Percentiles rank a stretch among this genome's conserved stretches.
phyloP scores from a whole-genome alignment of 2,888 invertebrate genomes.

The Ophraella communa region DNA sequence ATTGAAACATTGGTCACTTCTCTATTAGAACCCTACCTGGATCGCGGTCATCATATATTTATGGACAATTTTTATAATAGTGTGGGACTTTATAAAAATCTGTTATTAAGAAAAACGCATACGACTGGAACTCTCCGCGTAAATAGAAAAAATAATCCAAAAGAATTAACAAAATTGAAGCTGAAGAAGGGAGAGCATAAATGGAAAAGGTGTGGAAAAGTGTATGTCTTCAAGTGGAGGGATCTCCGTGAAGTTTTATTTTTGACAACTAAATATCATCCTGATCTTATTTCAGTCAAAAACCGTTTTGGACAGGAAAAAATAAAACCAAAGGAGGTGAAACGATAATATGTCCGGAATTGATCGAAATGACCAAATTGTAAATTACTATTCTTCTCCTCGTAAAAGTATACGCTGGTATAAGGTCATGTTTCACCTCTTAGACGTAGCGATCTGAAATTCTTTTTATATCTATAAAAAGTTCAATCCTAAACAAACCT shows the following conservation, averaged over 20 bases:
- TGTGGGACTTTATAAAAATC: slow-evolving; percentile 25
- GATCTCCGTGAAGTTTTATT: slow-evolving; percentile 35
- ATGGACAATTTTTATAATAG: no score
- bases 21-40: slow-evolving; percentile 13
- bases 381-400: slow-evolving; percentile 27
- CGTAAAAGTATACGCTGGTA: slow-evolving; percentile 26
- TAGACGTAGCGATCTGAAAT: neutral
- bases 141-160: slow-evolving; percentile 30
- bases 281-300: slow-evolving; percentile 23
- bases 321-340: slow-evolving; percentile 17
- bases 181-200: slow-evolving; percentile 25
- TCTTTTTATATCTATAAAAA: neutral
- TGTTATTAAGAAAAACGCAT: slow-evolving; percentile 27
- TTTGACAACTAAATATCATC: slow-evolving; percentile 39
- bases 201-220: slow-evolving; percentile 20
- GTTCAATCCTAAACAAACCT: neutral
- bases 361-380: slow-evolving; percentile 34
- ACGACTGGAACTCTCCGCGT: slow-evolving; percentile 29
- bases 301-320: slow-evolving; percentile 32
- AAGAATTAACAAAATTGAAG: slow-evolving; percentile 22
- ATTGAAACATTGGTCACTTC: slow-evolving; percentile 12
- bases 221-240: slow-evolving; percentile 39
- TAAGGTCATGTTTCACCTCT: neutral
- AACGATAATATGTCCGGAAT: slow-evolving; percentile 38
- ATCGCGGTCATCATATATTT: neutral